Base-by-base conservation (phyloP, 2,797 vertebrate species). In the Enteromius mattozi region DNA sequence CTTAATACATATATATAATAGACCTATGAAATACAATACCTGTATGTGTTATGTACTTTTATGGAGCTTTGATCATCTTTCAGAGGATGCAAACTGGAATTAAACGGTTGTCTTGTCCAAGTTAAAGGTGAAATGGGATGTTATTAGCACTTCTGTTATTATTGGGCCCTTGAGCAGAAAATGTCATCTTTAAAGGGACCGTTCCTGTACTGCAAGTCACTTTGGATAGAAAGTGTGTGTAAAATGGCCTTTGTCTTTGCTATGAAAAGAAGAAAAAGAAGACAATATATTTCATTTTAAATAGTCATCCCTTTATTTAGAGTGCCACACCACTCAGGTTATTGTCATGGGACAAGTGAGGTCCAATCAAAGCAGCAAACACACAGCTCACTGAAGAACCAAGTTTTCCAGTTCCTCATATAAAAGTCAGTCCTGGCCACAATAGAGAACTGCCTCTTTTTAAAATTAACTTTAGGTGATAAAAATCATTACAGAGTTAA, bases 231-330 rank as follows among this genome's bases (percentile, higher is more conserved):
- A 42, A 12, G 21, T 42, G 14, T 77, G 5, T 59, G 13, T 77
- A 77, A 24, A 37, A 59, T 24, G 33, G 2, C 21, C 13, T 59
- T 59, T 59, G 33, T 40, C 35, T 61, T 61, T 40, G n/a, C 35
- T 78, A 56, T 40, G 61, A 61, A 61, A 45, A 21, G 49, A 9
- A 56, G 65, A 74, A 90, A 86, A 66, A 71, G 54, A 84, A 88
- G 14, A 87, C 76, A 77, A 21, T 30, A 24, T 65, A 40, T 70
- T 85, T 72, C 71, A 24, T 79, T 90, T 89, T 83, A 91, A 91
- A 89, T 86, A 86, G 42, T 91, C 80, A 93, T 93, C 85, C 83
- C 89, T 96, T 95, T 95, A 95, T 95, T 95, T 91, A 92, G 89
- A 94, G 91, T 92, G 91, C 89, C 93, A 92, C 93, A 94, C 83